Evolutionary conservation across 2,113 vertebrate species (phyloP).

Genomic region (Raja brachyura): DNA sequence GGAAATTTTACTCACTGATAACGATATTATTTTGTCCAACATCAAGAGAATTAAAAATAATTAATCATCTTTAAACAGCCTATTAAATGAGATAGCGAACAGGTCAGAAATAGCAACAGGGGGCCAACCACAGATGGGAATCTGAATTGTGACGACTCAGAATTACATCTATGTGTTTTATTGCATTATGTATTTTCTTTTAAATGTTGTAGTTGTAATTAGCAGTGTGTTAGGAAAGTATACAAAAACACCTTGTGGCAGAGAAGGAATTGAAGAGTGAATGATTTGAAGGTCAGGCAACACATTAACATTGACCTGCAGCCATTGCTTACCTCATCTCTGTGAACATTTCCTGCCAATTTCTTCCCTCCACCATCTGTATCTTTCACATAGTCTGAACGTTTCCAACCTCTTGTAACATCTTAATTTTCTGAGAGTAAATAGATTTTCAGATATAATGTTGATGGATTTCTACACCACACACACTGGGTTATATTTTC

Average conservation of each 20-base stretch:
- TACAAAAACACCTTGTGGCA: neutral
- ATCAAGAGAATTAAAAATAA: neutral
- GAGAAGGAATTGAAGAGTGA: neutral
- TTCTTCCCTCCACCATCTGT: neutral
- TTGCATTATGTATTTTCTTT: neutral
- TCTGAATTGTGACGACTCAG: neutral
- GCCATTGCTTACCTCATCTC: neutral
- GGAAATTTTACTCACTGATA: neutral
- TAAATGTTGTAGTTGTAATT: neutral
- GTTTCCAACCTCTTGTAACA: neutral
- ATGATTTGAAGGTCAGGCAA: conserved; percentile 13
- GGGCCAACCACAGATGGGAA: neutral
- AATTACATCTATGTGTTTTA: neutral
- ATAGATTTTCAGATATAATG: neutral
- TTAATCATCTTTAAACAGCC: neutral
- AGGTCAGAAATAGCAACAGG: neutral
- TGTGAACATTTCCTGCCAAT: neutral
- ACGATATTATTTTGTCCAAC: neutral
- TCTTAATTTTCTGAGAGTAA: neutral
- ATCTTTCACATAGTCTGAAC: neutral
- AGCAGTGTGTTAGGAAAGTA: neutral
- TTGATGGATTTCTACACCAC: neutral
- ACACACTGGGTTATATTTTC: neutral
- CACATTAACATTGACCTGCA: neutral
- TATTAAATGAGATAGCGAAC: neutral